Conservation (phyloP, 1,140 invertebrate species). For the Heliothis virescens region DNA sequence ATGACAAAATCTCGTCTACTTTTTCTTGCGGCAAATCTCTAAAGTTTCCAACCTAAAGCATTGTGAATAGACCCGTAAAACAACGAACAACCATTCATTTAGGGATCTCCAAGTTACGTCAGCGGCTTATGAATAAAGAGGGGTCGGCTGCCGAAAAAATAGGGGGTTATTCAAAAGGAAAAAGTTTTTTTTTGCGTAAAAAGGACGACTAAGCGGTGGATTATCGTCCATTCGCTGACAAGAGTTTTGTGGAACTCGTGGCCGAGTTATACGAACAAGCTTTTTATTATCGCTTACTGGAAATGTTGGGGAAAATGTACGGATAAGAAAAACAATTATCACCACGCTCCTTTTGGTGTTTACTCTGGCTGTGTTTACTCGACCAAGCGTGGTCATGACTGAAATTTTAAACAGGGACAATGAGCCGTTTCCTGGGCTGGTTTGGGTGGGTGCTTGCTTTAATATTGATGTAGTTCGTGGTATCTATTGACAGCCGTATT, state of each 20-base stretch:
- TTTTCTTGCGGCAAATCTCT: conserved; percentile 75
- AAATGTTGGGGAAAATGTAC: conserved; percentile 56
- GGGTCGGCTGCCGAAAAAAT: conserved; percentile 74
- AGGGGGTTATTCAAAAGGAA: conserved; percentile 79
- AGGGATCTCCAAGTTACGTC: conserved; percentile 81
- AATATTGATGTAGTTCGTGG: conserved; percentile 51
- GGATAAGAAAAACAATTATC: conserved; percentile 59
- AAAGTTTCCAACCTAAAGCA: conserved; percentile 78
- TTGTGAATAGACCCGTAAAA: conserved; percentile 85
- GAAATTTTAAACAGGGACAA: conserved; percentile 52
- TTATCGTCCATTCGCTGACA: conserved; percentile 76
- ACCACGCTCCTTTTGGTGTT: conserved; percentile 47
- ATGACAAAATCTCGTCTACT: conserved; percentile 65
- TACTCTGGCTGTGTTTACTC: conserved; percentile 35
- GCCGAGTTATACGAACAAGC: conserved; percentile 63
- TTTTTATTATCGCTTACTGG: conserved; percentile 66
- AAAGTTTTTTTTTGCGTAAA: conserved; percentile 77
- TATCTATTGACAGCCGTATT: conserved; percentile 6
- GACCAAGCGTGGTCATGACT: conserved; percentile 47
- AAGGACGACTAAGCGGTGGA: conserved; percentile 73
- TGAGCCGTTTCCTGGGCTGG: conserved; percentile 47
- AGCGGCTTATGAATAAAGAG: conserved; percentile 83
- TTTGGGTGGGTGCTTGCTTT: conserved; percentile 42
- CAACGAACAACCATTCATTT: conserved; percentile 84
- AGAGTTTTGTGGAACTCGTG: conserved; percentile 73